Evolutionary conservation across 1,140 invertebrate species (phyloP), one percentile per base, ranked within the genome.

Genomic region (Bursaphelenchus mucronatus): DNA sequence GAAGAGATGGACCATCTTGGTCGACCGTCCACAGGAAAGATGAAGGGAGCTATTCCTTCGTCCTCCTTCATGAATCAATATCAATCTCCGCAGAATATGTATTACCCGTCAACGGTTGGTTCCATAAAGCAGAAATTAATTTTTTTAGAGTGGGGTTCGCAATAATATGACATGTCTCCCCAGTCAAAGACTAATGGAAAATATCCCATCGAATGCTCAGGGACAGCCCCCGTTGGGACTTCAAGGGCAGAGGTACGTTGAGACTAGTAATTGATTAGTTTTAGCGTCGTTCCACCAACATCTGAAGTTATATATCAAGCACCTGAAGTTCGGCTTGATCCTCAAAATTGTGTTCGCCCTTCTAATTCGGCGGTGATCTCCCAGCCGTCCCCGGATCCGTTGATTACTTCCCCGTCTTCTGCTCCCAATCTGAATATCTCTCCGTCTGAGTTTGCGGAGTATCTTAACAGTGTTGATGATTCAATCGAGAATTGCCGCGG

Each of bases 1-100:
- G 76, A 78, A 30, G 76, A 80, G 47, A 45, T 80, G 39, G 66
- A 74, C 40, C 39, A 53, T 41, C 17, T 63, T 3, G 43, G 50
- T n/a, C 54, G 30, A 4, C 10, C 56, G 3, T 19, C 30, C 17
- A 21, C 21, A n/a, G 46, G 46, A 3, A 21, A 19, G 56, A 44
- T 51, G 56, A 51, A 19, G 8, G 46, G 46, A 9, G 10, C 39
- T 21, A 21, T 11, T 19, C 56, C 56, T 8, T 10, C 21, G 56
- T 10, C 39, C 8, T 43, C 30, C 21, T 58, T 39, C 41, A 41
- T 39, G 10, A 41, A 43, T 13, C 30, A 58, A 19, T 41, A 41
- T 21, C 39, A 58, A 13, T 21, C 10, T 11, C 40, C 21, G 47
- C 46, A 21, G 43, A 21, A 58, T 17, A 19, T 30, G 13, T 19